Base-by-base conservation (phyloP, 2,888 invertebrate genomes). In the Temnothorax unifasciatus region DNA sequence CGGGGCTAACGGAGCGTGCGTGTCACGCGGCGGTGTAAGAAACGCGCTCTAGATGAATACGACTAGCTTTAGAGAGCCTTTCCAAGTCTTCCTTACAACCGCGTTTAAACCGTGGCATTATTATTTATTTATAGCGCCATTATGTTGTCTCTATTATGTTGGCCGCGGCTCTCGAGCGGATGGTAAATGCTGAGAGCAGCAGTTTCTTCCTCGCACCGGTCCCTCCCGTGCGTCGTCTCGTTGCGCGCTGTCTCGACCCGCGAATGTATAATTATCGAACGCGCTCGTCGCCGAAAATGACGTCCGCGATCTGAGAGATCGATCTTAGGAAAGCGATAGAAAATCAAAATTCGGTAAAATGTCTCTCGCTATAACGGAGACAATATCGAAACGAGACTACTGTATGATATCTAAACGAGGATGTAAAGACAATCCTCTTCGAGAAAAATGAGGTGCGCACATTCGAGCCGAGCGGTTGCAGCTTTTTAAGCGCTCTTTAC, bases 111-210 rank as follows among this genome's bases (percentile, higher is more conserved):
- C 88, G 87, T 90, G 90, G 90, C 91, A 93, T 92, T 92, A 93
- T 93, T 92, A 92, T 93, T 94, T 93, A 93, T 94, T 93, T 93
- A 93, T 93, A 91, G 93, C 92, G 91, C 93, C 93, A 93, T 94
- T 94, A 93, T 92, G 91, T 92, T 93, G 92, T 93, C 92, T 91
- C 92, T 87, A 91, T 92, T 93, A 92, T 92, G 89, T 89, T 87
- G 87, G 88, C 82, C 66, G 85, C 83, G 87, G 85, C 84, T 77
- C 84, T 83, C 64, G 61, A 85, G 84, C 85, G 88, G 90, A 89
- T 85, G 89, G 90, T 87, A 89, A 88, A 91, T 83, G 89, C 89
- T 90, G 89, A 88, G 87, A 75, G 50, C 88, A 85, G 82, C 87
- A 6, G 73, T 83, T 88, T 83, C 86, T 84, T 86, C 85, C 84